phyloP scores from a whole-genome alignment of 1,140 invertebrate genomes.

The Ceratina calcarata region DNA sequence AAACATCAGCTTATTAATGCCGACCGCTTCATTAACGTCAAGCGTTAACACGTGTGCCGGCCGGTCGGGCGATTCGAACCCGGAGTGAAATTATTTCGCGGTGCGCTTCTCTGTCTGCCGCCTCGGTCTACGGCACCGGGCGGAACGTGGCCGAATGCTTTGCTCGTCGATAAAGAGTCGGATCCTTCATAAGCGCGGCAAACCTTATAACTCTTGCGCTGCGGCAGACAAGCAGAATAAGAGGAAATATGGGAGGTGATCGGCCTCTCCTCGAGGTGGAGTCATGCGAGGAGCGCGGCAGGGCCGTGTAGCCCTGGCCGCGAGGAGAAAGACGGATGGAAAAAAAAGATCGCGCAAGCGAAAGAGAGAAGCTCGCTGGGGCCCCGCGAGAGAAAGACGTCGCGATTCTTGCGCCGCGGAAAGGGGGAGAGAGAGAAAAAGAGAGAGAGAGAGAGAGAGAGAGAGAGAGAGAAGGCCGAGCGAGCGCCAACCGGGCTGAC shows the following conservation, averaged over 20 bases:
- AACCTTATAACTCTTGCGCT: constrained; percentile 72
- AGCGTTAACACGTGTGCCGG: constrained; percentile 57
- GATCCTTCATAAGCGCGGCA: constrained; percentile 76
- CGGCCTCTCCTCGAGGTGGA: constrained; percentile 76
- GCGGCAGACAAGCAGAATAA: constrained; percentile 75
- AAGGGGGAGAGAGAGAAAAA: constrained; percentile 25
- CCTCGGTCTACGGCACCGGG: neutral
- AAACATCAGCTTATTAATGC: constrained; percentile 72
- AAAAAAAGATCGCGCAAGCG: constrained; percentile 44
- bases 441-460: constrained; percentile 29
- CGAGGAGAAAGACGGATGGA: constrained; percentile 57
- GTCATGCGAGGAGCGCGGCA: constrained; percentile 68
- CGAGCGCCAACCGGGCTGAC: constrained; percentile 71
- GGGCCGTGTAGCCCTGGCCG: constrained; percentile 65
- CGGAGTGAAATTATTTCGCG: constrained; percentile 60
- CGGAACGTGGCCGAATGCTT: constrained; percentile 54
- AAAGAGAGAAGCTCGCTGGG: constrained; percentile 39
- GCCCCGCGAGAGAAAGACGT: constrained; percentile 31
- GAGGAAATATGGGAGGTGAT: constrained; percentile 80
- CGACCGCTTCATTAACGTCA: constrained; percentile 79
- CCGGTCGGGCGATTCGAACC: constrained; percentile 53
- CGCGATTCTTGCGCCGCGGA: neutral
- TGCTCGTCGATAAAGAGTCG: constrained; percentile 73
- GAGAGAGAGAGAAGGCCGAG: constrained; percentile 53
- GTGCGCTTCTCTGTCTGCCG: neutral